phyloP scores from a whole-genome alignment of 2,797 vertebrate species.

The Malacoraja senta region DNA sequence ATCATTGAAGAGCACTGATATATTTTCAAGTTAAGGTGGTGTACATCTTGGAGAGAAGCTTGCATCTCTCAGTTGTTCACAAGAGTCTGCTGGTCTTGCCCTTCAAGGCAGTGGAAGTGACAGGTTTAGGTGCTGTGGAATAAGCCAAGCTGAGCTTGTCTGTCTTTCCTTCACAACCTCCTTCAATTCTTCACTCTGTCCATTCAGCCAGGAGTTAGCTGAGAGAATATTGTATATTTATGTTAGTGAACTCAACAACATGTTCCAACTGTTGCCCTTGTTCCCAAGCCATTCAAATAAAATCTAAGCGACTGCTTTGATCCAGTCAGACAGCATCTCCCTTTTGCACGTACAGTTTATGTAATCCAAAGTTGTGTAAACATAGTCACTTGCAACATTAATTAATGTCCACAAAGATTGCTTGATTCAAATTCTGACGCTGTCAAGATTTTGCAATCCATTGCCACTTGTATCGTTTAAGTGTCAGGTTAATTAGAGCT shows the following conservation, averaged over 20 bases:
- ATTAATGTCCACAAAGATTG: neutral
- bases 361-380: neutral
- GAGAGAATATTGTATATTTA: too few species aligned
- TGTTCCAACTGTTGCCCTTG: neutral
- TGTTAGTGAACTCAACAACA: neutral
- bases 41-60: too few species aligned
- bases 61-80: too few species aligned
- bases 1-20: too few species aligned
- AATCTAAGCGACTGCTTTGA: neutral
- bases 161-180: too few species aligned
- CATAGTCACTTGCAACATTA: neutral
- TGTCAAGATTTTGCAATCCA: neutral
- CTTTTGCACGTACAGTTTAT: neutral
- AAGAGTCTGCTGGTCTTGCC: too few species aligned
- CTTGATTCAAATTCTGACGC: neutral
- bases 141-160: too few species aligned
- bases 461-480: neutral
- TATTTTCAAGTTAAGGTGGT: too few species aligned
- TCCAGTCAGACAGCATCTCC: neutral
- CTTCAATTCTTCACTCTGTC: too few species aligned
- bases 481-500: neutral
- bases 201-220: too few species aligned
- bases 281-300: neutral
- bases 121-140: too few species aligned
- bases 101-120: too few species aligned